Base-by-base conservation (phyloP, 2,797 vertebrate genomes). In the Hipposideros larvatus region DNA sequence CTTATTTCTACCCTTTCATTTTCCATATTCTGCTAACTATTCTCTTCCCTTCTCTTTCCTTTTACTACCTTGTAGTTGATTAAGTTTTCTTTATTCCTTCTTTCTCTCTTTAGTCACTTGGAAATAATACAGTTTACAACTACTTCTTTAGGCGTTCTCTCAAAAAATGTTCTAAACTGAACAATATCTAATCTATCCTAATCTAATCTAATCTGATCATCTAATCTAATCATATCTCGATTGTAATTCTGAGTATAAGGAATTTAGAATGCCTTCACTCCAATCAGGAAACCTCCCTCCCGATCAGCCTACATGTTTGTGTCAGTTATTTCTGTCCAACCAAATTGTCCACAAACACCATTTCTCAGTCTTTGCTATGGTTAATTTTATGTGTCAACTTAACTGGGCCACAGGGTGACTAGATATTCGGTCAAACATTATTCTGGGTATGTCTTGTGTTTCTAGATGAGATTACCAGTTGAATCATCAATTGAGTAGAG, bases 21-120 rank as follows among this genome's bases (percentile, higher is more conserved):
- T 61, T 37, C 16, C 2, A 31, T 24, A 34, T 82, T 86, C 79
- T 71, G 15, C n/a, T 75, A 78, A 24, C 1, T 5, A n/a, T 53
- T 66, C 15, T 75, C 37, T 63, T 85, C 7, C 37, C 37, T 37
- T 66, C 51, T 26, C 71, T 48, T 79, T 78, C 16, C 34, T 1
- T 59, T 70, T 26, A 59, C 21, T 43, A 46, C 11, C 51, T 85
- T 68, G 26, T 15, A 75, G 19, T 28, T 31, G 86, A 75, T 48
- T 48, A 65, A 31, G 9, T 83, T 73, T 79, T 87, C 41, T 77
- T 65, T 37, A 55, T 6, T 43, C 5, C 53, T 31, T 18, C 15
- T 75, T 73, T 86, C 26, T 65, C 43, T 43, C 24, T 88, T 88
- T 87, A 92, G 55, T 94, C 18, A 65, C 16, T 87, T 79, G 19